Percentiles rank a stretch among this genome's conserved stretches.
Conservation (phyloP, 1,140 invertebrate species). For the Neodiprion virginianus region DNA sequence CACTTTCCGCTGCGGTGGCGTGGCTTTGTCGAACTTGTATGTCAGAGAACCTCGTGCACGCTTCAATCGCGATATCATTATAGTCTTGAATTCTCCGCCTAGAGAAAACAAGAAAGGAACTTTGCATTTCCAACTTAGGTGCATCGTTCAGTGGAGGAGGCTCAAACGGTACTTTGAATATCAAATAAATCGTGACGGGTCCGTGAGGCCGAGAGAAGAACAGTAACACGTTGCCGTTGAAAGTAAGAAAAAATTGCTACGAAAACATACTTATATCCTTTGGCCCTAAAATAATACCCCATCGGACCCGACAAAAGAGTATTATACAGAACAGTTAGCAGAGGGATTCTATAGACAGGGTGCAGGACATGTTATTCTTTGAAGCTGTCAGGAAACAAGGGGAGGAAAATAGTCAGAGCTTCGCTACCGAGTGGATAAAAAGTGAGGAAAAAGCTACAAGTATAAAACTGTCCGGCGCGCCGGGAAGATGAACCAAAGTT, state of each 20-base stretch:
- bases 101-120: background rate
- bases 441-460: background rate
- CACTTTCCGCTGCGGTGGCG: background rate
- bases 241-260: background rate
- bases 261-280: conserved; percentile 1
- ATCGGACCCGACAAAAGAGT: background rate
- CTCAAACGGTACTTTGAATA: background rate
- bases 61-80: background rate
- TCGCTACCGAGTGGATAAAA: background rate
- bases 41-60: background rate
- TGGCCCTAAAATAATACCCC: background rate
- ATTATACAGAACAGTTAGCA: background rate
- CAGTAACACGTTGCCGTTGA: background rate
- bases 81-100: background rate
- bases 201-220: background rate
- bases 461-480: background rate
- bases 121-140: background rate
- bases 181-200: background rate
- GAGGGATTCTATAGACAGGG: background rate
- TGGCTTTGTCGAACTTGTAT: background rate
- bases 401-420: background rate
- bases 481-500: background rate
- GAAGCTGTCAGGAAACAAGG: background rate
- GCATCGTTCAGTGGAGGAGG: background rate
- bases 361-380: background rate